These are phyloP conservation scores for Actenoides hombroni DNA, from an alignment of 2,113 vertebrate species.

Conservation along the genomic window DNA sequence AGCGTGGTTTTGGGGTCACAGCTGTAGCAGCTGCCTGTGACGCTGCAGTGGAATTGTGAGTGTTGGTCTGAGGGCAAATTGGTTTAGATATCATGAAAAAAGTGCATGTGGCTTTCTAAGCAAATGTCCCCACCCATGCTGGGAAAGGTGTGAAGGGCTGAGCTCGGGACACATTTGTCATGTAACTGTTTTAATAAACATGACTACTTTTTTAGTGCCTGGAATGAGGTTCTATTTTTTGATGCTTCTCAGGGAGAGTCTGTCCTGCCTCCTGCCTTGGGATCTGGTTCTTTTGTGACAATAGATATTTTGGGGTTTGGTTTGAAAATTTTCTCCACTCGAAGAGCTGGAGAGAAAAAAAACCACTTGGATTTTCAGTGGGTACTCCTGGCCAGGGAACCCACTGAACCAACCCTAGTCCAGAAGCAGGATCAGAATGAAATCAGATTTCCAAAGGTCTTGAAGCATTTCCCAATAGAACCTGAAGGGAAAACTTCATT, in stretches of 20 bases:
- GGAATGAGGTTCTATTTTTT: not conserved
- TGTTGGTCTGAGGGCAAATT: not conserved
- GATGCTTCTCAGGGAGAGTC: not conserved
- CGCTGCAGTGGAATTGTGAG: not conserved
- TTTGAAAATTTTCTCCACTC: not conserved
- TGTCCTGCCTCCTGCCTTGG: not conserved
- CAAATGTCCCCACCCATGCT: not conserved
- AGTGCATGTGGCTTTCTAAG: not conserved
- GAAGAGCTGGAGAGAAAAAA: not conserved
- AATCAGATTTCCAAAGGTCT: not conserved
- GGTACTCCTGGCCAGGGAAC: not conserved
- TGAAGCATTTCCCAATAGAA: not conserved
- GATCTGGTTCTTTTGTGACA: not conserved
- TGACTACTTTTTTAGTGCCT: not conserved
- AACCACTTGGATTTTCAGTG: not conserved
- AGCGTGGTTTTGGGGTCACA: not conserved
- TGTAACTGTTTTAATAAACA: slow-evolving; percentile 19
- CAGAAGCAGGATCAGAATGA: not conserved
- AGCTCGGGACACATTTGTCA: not conserved
- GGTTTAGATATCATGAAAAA: not conserved
- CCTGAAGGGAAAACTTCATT: not conserved
- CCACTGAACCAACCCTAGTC: not conserved
- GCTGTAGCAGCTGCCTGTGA: not conserved
- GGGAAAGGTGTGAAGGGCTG: not conserved
- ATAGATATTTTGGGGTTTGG: rapidly evolving